Evolutionary conservation across 2,113 vertebrate genomes (phyloP), one percentile per base, ranked within the genome.

Genomic region (Lanius collurio): DNA sequence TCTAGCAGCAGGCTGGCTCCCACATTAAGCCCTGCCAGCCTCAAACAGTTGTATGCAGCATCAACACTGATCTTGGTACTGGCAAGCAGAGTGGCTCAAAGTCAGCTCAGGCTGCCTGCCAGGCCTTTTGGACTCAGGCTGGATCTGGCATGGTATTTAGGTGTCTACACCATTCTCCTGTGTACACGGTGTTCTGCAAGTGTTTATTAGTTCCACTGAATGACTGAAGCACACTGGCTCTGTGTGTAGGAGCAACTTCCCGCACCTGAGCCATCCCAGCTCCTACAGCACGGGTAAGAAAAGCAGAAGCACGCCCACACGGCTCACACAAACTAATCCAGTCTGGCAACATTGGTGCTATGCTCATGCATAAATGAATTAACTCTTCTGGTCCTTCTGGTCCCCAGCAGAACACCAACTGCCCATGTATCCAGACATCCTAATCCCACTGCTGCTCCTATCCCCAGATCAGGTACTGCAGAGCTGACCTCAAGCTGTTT

Each of bases 61-160:
- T 52, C 71, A 77, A 83, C 24, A 81, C 68, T 59, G 37, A 93
- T 76, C 50, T 67, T 74, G 20, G 12, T 39, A 86, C 0, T 85
- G 83, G 90, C 90, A 93, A 88, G 71, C 42, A 53, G 6, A 90
- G 50, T 4, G 50, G 79, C 59, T 93, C 75, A 80, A 85, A 95
- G 86, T 86, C 88, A 90, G 63, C 63, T 50, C 1, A 2, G 92
- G 92, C 92, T 94, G 59, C 24, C n/a, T 90, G 90, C 92, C 94
- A 96, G 83, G 63, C 63, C 57, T 93, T 67, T 33, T 83, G 68
- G 59, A 93, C 50, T 83, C 46, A 53, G 59, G 21, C 42, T 88
- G 59, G 50, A 33, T 83, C 68, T 83, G 91, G 77, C 20, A 59
- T 11, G 56, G 79, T 77, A 88, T 92, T 55, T 92, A 59, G 55